Evolutionary conservation across 2,797 vertebrate species (phyloP), one percentile per base, ranked within the genome.

Genomic region (Oreochromis grahami): DNA sequence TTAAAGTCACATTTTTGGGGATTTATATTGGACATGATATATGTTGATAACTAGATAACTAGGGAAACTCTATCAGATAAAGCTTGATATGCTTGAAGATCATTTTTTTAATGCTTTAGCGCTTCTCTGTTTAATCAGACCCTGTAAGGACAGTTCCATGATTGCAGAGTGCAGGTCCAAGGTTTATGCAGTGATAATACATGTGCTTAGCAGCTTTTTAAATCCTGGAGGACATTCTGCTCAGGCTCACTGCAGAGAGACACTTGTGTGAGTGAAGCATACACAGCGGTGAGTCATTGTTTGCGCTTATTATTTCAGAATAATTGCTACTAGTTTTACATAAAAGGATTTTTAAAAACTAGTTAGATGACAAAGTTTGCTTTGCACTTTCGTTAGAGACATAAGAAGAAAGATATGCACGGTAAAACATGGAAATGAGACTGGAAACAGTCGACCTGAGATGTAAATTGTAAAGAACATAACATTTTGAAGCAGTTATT

Each of bases 121-220:
- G 58, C 0, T 36, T 51, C 19, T 45, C 36, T 34, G 50, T 83
- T 51, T 29, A 83, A 29, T 80, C 29, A 81, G 70, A 82, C 53
- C 41, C 63, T 86, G 81, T n/a, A 11, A 90, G 84, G 84, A 85
- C 86, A 79, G 76, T 10, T 78, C 70, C 5, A 17, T 74, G 89
- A 80, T 48, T 58, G 32, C 76, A 80, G 86, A 78, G 80, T 70
- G 3, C 74, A 90, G 84, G 93, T 95, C 88, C 94, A 96, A 95
- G 94, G 95, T 94, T 94, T 76, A 87, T 88, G 17, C 70, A 50
- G 85, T 91, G 94, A 94, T 94, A 87, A 86, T 84, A 70, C 7
- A 6, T 80, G 80, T 76, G 82, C 89, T 90, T 76, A 74, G 77
- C 81, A 82, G 91, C 78, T 48, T 60, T 87, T 84, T 65, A 58